Base-by-base conservation (phyloP, 2,113 vertebrate genomes). In the Brachypodius melanocephalos region DNA sequence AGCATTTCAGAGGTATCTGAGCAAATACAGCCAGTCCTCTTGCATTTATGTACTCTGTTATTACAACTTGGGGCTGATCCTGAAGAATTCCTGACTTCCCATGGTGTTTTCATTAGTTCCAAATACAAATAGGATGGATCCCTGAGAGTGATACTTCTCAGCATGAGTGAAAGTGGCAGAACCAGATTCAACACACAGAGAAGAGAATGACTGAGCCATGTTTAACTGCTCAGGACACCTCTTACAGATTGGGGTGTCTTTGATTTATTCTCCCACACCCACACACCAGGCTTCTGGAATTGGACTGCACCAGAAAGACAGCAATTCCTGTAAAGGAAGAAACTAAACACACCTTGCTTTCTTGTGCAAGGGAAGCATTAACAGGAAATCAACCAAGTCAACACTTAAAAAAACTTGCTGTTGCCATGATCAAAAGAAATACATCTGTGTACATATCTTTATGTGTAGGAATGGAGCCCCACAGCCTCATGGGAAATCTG, bases 201-300 rank as follows among this genome's bases (percentile, higher is more conserved):
- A 58, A 68, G 57, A 84, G 54, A 67, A 72, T 58, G 8, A 67
- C 7, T 58, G 55, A 62, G 42, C 36, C 69, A 36, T 26, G 43
- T 90, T 75, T 63, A 84, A 74, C 83, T 92, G 73, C 61, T 72
- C 86, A 87, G 72, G 62, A 76, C 59, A 76, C 38, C 72, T 86
- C 86, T 90, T 45, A 52, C 43, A 55, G 76, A 63, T 20, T 0
- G 4, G 45, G 40, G n/a, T 89, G 85, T 20, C 71, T 95, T 82
- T 93, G 74, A 93, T 93, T 94, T 90, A 52, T 75, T 89, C 88
- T 95, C 78, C 85, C 93, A 96, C 81, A 93, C 88, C 82, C 88
- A 88, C 78, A 62, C 2, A 5, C 7, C 46, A 83, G 71, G 58
- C 51, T 66, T 87, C 58, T 89, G 67, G 81, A 95, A 78, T 1